These are phyloP conservation scores for Acridotheres tristis DNA, from an alignment of 2,797 vertebrate species.

Conservation along the genomic window DNA sequence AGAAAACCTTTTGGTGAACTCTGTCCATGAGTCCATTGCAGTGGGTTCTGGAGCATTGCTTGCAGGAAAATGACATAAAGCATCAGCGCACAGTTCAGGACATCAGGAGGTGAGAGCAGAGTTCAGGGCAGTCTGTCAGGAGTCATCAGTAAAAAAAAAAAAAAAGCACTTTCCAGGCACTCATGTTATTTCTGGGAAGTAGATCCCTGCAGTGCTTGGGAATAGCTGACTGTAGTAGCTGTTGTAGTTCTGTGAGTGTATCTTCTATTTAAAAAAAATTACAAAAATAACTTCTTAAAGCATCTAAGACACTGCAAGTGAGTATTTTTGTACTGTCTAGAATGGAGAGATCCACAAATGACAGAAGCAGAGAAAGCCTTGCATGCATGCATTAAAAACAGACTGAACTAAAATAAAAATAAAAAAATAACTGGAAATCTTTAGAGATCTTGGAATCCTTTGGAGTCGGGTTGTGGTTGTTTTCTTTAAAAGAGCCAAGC, in stretches of 20 bases:
- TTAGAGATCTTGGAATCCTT: neutral
- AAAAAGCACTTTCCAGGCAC: neutral
- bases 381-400: rapidly evolving
- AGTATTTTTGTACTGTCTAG: neutral
- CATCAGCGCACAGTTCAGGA: neutral
- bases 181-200: neutral
- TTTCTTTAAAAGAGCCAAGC: too few relatives aligned
- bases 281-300: neutral
- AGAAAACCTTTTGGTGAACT: slow-evolving; percentile 19
- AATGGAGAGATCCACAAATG: neutral
- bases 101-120: neutral
- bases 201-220: neutral
- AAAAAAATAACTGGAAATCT: neutral
- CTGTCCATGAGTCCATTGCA: neutral
- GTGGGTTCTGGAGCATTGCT: neutral
- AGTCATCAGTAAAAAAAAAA: neutral
- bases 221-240: neutral
- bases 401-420: neutral
- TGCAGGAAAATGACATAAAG: neutral
- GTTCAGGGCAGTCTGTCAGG: neutral
- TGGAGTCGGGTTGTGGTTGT: too few relatives aligned
- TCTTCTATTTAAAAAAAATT: neutral
- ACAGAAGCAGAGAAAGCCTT: neutral
- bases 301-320: neutral
- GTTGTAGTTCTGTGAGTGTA: rapidly evolving